phyloP scores from a whole-genome alignment of 2,888 invertebrate genomes.

The Rutpela maculata region DNA sequence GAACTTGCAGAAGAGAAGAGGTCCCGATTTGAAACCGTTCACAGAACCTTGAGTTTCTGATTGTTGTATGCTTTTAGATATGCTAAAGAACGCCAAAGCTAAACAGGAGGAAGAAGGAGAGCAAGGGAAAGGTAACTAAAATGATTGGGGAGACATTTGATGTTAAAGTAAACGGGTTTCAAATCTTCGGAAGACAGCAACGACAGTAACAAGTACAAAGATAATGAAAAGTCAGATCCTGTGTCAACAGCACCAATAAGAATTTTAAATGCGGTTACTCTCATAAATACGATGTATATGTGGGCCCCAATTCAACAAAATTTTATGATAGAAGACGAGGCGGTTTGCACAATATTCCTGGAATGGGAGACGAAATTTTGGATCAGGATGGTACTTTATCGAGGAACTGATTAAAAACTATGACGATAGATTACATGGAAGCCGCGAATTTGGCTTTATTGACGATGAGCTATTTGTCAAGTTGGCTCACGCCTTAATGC shows the following conservation, averaged over 20 bases:
- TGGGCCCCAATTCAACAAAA: constrained; percentile 99
- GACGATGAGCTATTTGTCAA: constrained; percentile 96
- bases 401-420: constrained; percentile 98
- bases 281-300: constrained; percentile 97
- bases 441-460: constrained; percentile 93
- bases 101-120: constrained; percentile 76
- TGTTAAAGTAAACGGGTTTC: constrained; percentile 59
- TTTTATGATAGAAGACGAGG: constrained; percentile 98
- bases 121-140: constrained; percentile 64
- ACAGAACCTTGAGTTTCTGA: constrained; percentile 89
- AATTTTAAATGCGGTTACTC: constrained; percentile 87
- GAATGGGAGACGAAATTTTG: constrained; percentile 98
- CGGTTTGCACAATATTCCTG: constrained; percentile 99
- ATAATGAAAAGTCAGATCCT: too few species aligned
- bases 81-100: constrained; percentile 84
- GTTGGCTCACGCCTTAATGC: constrained; percentile 88
- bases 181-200: constrained; percentile 76
- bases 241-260: constrained; percentile 87
- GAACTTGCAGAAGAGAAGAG: constrained; percentile 90
- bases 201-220: too few species aligned
- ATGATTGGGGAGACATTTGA: constrained; percentile 62
- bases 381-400: constrained; percentile 96
- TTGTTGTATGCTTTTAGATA: constrained; percentile 92
- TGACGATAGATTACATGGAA: constrained; percentile 97
- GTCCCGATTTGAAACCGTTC: constrained; percentile 91